Conservation (phyloP, 2,888 invertebrate genomes). For the Seira musarum region DNA sequence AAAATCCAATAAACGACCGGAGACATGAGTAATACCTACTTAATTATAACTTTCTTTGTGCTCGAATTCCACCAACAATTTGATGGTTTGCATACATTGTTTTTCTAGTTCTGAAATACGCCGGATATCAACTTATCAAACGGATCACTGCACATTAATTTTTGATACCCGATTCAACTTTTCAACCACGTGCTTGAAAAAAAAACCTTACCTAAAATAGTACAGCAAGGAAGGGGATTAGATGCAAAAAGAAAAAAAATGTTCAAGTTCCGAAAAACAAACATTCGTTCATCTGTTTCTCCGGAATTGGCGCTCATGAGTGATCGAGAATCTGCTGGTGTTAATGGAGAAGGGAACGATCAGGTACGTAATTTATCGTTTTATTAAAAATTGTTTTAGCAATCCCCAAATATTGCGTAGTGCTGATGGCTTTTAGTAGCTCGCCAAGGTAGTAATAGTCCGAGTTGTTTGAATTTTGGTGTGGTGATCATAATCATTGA, state of each 20-base stretch:
- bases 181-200: constrained; percentile 40
- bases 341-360: not conserved
- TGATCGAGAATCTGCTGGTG: constrained; percentile 33
- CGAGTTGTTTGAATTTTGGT: too few relatives aligned
- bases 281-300: constrained; percentile 36
- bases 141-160: not conserved
- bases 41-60: too few relatives aligned
- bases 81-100: too few relatives aligned
- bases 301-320: constrained; percentile 37
- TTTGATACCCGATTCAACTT: constrained; percentile 33
- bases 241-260: constrained; percentile 21
- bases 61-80: too few relatives aligned
- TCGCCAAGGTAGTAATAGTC: too few relatives aligned
- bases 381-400: not conserved
- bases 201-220: constrained; percentile 30
- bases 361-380: constrained; percentile 31
- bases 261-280: constrained; percentile 57
- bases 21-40: too few relatives aligned
- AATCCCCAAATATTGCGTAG: too few relatives aligned
- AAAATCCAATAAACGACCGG: too few relatives aligned
- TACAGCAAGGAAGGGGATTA: not conserved
- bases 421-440: too few relatives aligned
- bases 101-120: not conserved
- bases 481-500: too few relatives aligned
- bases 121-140: not conserved